Conservation (phyloP, 2,113 vertebrate genomes). For the Leiothrix lutea region DNA sequence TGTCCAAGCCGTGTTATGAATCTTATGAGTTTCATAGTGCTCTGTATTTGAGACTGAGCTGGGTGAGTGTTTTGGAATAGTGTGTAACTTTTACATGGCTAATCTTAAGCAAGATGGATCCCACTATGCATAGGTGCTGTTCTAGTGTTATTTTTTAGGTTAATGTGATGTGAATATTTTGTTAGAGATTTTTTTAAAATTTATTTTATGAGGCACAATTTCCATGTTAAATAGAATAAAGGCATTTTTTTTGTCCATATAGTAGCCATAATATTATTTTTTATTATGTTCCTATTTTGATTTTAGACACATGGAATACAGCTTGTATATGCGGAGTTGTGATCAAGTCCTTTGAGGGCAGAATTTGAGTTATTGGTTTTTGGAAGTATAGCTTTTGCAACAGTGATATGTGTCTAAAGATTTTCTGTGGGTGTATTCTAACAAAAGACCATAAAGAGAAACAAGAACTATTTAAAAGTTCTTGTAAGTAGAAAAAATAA, state of each 20-base stretch:
- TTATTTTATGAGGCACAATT: background rate
- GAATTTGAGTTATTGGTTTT: background rate
- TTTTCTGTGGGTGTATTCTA: background rate
- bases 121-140: background rate
- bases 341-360: background rate
- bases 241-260: background rate
- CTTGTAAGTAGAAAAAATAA: background rate
- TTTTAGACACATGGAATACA: background rate
- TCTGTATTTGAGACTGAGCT: background rate
- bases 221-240: background rate
- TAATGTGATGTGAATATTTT: background rate
- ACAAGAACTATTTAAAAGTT: background rate
- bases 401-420: background rate
- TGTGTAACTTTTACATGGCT: background rate
- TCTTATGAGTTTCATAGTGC: rapidly evolving
- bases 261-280: background rate
- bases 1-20: background rate
- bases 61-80: background rate
- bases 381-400: background rate
- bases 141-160: background rate
- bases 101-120: background rate
- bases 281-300: background rate
- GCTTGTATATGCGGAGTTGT: background rate
- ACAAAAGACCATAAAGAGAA: background rate
- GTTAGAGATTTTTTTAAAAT: background rate